Evolutionary conservation across 2,113 vertebrate species (phyloP), one percentile per base, ranked within the genome.

Genomic region (Halcyon senegalensis): DNA sequence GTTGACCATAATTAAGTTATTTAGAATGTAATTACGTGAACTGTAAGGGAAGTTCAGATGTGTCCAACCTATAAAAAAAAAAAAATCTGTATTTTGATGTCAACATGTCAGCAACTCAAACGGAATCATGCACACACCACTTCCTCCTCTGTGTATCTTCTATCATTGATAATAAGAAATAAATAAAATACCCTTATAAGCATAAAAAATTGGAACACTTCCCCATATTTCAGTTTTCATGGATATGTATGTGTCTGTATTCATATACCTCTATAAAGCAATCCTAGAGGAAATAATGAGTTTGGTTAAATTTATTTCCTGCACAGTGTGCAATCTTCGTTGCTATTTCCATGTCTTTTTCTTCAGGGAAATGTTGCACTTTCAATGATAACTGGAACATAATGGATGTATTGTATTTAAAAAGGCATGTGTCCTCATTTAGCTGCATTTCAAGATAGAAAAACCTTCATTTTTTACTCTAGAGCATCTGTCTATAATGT

Each of bases 191-290:
- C 5, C 21, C 1, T 31, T 63, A 8, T 9, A 70, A 46, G 4
- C 6, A 51, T 51, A 25, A 67, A 25, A 41, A 44, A 24, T 41
- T 20, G 2, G 5, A 76, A 88, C 74, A 37, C 18, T 62, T 62
- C 24, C 7, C 14, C 7, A 27, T 77, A 58, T 82, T 72, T 88
- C 69, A n/a, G 68, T 2, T 72, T 62, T 16, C 35, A 18, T 37
- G 7, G 1, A 2, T 31, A 1, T 56, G 3, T 50, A 1, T 56
- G 17, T 33, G 8, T 16, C 6, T 7, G 0, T 5, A 4, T 39
- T 11, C 28, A 59, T 39, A 13, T 51, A 64, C 8, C 30, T 59
- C 20, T 39, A 31, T 31, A 68, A 80, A 80, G 18, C 0, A 1
- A 44, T 35, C 37, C 48, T n/a, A 63, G 59, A 76, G 16, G 33